Base-by-base conservation (phyloP, 2,888 invertebrate genomes). In the Lathronympha strigana region DNA sequence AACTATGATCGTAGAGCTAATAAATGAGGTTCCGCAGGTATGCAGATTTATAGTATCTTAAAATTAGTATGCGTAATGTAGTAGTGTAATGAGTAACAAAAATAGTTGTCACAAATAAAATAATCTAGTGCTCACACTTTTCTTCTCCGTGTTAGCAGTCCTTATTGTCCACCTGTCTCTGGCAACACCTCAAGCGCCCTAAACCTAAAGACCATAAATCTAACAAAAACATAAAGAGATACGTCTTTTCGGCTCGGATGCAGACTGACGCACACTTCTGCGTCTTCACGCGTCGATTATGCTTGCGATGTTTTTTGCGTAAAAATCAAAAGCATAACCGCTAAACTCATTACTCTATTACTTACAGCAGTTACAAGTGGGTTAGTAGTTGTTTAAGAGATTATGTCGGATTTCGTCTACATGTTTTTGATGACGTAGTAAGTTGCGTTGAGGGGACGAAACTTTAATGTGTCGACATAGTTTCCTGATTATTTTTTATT, bases 291-390 rank as follows among this genome's bases (percentile, higher is more conserved):
- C 66, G 36, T 53, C 28, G 53, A 36, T 54, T 49, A 47, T 54
- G 61, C 54, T 66, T 54, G 60, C 38, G 40, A 57, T 60, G 58
- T 54, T 66, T 63, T 63, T 66, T 66, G 61, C 61, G 66, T 66
- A 66, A 61, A 66, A 61, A 66, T 66, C 61, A 66, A 54, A 54
- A 31, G 61, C 66, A 66, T 66, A 66, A 61, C 60, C 47, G 61
- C 23, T 64, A 51, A 63, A 53, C 60, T 64, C 51, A 61, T 66
- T 61, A 54, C 47, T 57, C 13, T 58, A 58, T 63, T 58, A 51
- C 55, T 36, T 28, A 45, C 17, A 45, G 40, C 9, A 36, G 31
- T 61, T 54, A 38, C 33, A 43, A 63, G 63, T 61, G 38, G 47
- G 64, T 60, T 60, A 60, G 25, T 51, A 25, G 31, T 63, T 38